Evolutionary conservation across 1,140 invertebrate species (phyloP).

Genomic region (Brachionus paranguensis): DNA sequence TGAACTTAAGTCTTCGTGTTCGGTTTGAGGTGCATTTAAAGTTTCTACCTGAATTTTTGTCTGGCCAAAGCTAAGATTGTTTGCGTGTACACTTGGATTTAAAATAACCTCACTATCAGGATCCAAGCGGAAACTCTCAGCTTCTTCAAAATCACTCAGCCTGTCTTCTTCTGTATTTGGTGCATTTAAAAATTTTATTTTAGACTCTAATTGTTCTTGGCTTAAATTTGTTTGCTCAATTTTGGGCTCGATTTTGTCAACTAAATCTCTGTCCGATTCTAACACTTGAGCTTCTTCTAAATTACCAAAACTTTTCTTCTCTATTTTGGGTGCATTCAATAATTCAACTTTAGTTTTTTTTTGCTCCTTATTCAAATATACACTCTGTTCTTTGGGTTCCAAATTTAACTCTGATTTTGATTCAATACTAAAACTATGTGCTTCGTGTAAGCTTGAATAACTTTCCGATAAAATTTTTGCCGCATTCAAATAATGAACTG

Average conservation of each 20-base stretch:
- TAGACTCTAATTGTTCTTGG: background rate
- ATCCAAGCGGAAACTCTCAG: background rate
- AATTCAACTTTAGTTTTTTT: background rate
- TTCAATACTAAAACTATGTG: background rate
- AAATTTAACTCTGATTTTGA: background rate
- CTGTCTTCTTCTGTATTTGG: background rate
- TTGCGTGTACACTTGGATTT: background rate
- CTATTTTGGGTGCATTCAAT: background rate
- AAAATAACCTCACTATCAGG: background rate
- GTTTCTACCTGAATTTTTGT: background rate
- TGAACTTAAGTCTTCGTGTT: background rate
- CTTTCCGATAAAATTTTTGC: background rate
- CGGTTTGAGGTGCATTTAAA: background rate
- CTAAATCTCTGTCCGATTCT: too few relatives aligned
- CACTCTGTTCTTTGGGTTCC: background rate
- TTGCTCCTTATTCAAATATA: background rate
- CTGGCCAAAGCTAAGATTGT: background rate
- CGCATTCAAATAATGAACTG: background rate
- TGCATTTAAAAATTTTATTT: background rate
- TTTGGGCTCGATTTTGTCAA: too few relatives aligned
- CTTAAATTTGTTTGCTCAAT: background rate
- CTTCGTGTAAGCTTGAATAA: background rate
- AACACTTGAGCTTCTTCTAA: too few relatives aligned
- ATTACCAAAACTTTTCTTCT: background rate
- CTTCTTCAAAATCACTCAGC: background rate